These are phyloP conservation scores for Caenorhabditis panamensis DNA, from an alignment of 2,888 invertebrate species.

Conservation along the genomic window DNA sequence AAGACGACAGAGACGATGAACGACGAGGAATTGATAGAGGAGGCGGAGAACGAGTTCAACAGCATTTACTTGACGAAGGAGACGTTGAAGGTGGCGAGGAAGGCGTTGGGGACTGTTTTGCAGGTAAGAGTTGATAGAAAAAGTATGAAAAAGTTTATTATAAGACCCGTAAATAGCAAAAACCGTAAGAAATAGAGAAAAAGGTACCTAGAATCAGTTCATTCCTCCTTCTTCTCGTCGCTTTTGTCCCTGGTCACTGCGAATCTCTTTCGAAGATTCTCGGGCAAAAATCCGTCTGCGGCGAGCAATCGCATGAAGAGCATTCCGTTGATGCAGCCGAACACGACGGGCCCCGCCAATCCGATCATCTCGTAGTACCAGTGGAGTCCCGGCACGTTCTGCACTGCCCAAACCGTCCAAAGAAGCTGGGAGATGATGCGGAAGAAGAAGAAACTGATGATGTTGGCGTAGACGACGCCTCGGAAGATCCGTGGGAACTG, in stretches of 20 bases:
- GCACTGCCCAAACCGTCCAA: conserved; percentile 67
- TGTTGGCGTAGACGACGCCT: conserved; percentile 68
- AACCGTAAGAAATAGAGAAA: conserved; percentile 16
- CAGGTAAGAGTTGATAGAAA: conserved; percentile 50
- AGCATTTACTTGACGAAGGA: conserved; percentile 61
- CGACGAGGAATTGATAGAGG: conserved; percentile 44
- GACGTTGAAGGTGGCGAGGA: conserved; percentile 50
- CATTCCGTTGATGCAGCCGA: conserved; percentile 72
- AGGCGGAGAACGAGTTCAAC: conserved; percentile 32
- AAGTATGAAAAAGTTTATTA: too few species aligned
- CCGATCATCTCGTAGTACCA: conserved; percentile 63
- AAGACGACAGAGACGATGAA: conserved; percentile 40
- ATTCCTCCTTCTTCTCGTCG: conserved; percentile 1
- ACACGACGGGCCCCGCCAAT: conserved; percentile 68
- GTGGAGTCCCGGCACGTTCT: conserved; percentile 63
- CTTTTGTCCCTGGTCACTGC: conserved; percentile 35
- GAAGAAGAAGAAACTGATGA: conserved; percentile 74
- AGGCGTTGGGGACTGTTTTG: conserved; percentile 58
- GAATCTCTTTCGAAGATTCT: conserved; percentile 20
- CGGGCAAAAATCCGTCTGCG: conserved; percentile 73
- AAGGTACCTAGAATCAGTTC: not conserved
- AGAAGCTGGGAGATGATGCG: conserved; percentile 73
- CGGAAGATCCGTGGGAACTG: conserved; percentile 57
- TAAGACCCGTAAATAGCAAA: conserved; percentile 12
- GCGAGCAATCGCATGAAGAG: conserved; percentile 75